Base-by-base conservation (phyloP, 1,140 invertebrate species). In the Drosophila truncata region DNA sequence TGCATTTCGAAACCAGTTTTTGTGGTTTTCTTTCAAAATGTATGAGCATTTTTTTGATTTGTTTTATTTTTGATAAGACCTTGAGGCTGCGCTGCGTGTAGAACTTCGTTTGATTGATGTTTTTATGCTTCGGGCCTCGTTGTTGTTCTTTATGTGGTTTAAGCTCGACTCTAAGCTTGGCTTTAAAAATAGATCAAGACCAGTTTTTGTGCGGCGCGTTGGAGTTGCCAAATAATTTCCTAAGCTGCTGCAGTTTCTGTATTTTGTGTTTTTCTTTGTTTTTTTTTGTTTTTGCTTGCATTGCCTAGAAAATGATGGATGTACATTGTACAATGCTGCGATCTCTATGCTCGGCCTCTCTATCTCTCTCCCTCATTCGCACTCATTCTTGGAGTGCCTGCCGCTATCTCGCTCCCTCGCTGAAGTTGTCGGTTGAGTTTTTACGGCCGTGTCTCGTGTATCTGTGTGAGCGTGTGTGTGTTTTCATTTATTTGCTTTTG, bases 121-220 rank as follows among this genome's bases (percentile, higher is more conserved):
- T 41, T 76, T 41, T 78, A 77, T 76, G 72, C 39, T 71, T 71
- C 20, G 23, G 14, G 25, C 33, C 20, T 13, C n/a, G 25, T 47
- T 29, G 31, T 39, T 27, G 9, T 50, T 50, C 27, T 18, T 27
- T 31, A 35, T 37, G 31, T 73, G 11, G 57, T 37, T 31, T 47
- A 42, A 64, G 70, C 70, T 74, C 39, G n/a, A 50, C 23, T 11
- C 23, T 16, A 52, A 67, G 74, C 74, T 78, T 20, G 74, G 23
- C 46, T 42, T 78, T 78, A 78, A 78, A 78, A 78, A 78, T 78
- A 77, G 74, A 78, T 77, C 62, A 77, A 78, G 73, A 78, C 74
- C 74, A 77, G 73, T 78, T 78, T 57, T 47, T 75, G 33, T 33
- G 52, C 20, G 16, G 39, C 20, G 16, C 69, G 47, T 47, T 41